These are phyloP conservation scores for Bombyx huttoni DNA, from an alignment of 2,888 invertebrate species.

Conservation along the genomic window DNA sequence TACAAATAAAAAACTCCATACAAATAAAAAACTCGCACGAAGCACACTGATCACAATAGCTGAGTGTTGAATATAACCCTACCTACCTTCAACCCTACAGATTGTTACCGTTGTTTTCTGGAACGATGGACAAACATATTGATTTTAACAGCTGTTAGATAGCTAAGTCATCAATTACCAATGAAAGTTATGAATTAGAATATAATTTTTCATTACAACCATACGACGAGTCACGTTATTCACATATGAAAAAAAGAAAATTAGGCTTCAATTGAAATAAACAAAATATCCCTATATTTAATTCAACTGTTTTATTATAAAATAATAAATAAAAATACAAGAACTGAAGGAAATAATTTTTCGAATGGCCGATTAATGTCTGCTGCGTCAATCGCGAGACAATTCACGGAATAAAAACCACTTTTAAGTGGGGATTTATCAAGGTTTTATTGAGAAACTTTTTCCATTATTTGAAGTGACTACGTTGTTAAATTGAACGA, in stretches of 20 bases:
- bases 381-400: neutral
- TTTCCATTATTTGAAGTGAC: constrained; percentile 37
- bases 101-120: neutral
- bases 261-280: too few species aligned
- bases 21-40: too few species aligned
- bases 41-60: neutral
- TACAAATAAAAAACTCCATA: too few species aligned
- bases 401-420: neutral
- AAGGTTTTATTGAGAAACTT: constrained; percentile 34
- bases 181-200: neutral
- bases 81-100: neutral
- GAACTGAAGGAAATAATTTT: neutral
- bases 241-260: too few species aligned
- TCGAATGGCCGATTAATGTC: neutral
- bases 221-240: too few species aligned
- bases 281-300: too few species aligned
- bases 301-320: too few species aligned
- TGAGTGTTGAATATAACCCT: neutral
- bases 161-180: neutral
- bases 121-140: neutral
- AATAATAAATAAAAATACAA: too few species aligned
- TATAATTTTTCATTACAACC: neutral
- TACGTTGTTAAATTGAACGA: constrained; percentile 26
- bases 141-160: neutral
- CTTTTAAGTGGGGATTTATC: constrained; percentile 1